Evolutionary conservation across 2,888 invertebrate species (phyloP).

Genomic region (Dryobota labecula): DNA sequence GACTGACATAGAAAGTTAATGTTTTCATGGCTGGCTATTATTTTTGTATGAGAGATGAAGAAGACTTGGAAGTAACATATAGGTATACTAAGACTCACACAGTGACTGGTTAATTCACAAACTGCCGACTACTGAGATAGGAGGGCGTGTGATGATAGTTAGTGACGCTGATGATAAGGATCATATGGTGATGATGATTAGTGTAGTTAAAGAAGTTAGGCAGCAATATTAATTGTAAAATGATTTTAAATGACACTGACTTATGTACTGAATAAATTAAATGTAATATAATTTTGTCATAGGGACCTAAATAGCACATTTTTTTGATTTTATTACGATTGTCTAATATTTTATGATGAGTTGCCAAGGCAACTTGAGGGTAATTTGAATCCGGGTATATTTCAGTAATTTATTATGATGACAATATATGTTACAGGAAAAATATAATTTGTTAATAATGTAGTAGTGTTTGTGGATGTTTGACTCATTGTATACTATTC

Average conservation of each 20-base stretch:
- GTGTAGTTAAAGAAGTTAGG: background rate
- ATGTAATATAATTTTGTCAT: background rate
- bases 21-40: background rate
- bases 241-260: background rate
- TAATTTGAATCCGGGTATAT: background rate
- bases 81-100: background rate
- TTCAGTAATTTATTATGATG: background rate
- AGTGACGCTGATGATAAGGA: background rate
- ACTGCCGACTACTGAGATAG: background rate
- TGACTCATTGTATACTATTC: background rate
- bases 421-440: background rate
- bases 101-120: background rate
- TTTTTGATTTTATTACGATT: background rate
- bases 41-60: background rate
- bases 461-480: background rate
- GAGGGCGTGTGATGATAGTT: background rate
- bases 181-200: background rate
- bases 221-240: background rate
- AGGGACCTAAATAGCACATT: background rate
- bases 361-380: background rate
- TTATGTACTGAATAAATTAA: background rate
- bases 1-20: slow-evolving; percentile 3
- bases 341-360: too few relatives aligned
- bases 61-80: background rate
- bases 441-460: background rate